Evolutionary conservation across 2,113 vertebrate genomes (phyloP).

Genomic region (Vireo altiloquus): DNA sequence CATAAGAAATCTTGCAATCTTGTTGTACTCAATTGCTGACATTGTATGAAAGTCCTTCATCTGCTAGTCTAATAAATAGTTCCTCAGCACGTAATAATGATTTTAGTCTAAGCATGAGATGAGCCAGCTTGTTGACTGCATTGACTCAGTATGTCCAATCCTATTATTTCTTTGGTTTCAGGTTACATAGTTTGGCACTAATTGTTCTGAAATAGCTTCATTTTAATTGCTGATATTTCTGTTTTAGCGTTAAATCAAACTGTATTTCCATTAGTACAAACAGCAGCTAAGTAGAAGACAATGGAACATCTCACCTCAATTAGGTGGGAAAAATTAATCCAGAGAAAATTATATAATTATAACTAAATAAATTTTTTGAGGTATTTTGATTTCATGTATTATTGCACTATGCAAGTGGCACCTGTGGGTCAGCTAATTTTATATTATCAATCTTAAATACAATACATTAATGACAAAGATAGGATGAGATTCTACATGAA

Average conservation of each 20-base stretch:
- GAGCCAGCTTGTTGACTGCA: neutral
- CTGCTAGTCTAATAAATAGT: neutral
- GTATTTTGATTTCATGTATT: neutral
- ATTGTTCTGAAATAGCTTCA: neutral
- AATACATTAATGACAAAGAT: neutral
- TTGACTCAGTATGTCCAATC: neutral
- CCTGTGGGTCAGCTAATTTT: neutral
- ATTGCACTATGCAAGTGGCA: neutral
- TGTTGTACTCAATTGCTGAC: neutral
- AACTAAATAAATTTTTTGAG: neutral
- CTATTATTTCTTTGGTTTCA: neutral
- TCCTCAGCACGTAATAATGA: neutral
- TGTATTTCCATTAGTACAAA: neutral
- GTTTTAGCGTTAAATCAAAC: neutral
- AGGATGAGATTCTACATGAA: neutral
- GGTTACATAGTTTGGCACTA: neutral
- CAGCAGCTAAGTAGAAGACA: neutral
- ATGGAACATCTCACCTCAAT: neutral
- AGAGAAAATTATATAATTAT: neutral
- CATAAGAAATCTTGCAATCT: neutral
- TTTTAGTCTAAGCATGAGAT: neutral
- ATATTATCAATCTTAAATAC: neutral
- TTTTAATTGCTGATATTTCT: neutral
- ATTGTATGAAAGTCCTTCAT: neutral
- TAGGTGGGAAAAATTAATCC: neutral